A percentile compares a stretch with the other conserved stretches of the same genome.
These are phyloP conservation scores for Tympanoctomys barrerae DNA, from an alignment of 2,797 vertebrate genomes.

Conservation along the genomic window DNA sequence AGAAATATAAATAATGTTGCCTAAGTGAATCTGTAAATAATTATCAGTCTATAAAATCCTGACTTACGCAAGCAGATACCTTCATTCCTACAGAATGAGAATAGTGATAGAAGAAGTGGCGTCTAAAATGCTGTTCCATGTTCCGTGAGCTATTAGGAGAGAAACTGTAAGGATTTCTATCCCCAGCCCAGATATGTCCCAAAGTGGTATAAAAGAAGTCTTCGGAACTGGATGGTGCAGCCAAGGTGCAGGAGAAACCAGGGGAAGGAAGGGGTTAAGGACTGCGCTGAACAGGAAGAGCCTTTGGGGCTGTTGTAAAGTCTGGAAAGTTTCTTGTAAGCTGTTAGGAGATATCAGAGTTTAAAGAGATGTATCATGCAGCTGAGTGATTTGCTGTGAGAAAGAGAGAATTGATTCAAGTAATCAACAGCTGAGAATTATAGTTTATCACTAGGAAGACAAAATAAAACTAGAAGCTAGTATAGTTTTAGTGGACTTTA, in stretches of 20 bases:
- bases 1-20: neutral
- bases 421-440: neutral
- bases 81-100: neutral
- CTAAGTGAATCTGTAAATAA: neutral
- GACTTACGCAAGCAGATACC: neutral
- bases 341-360: conserved; percentile 24
- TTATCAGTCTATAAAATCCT: neutral
- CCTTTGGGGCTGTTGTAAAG: neutral
- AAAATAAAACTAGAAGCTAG: conserved; percentile 9
- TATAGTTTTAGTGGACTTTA: neutral
- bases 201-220: neutral
- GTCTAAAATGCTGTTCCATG: neutral
- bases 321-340: conserved; percentile 74
- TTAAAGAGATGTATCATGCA: conserved; percentile 69
- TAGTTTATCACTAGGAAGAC: neutral
- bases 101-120: neutral
- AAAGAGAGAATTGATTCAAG: neutral
- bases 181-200: neutral
- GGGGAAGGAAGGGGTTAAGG: conserved; percentile 4
- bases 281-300: neutral
- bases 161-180: neutral
- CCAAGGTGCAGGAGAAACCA: neutral
- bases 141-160: neutral
- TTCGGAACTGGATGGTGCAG: neutral
- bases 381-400: conserved; percentile 49